These are phyloP conservation scores for Amazona vittata DNA, from an alignment of 2,113 vertebrate genomes.

Conservation along the genomic window DNA sequence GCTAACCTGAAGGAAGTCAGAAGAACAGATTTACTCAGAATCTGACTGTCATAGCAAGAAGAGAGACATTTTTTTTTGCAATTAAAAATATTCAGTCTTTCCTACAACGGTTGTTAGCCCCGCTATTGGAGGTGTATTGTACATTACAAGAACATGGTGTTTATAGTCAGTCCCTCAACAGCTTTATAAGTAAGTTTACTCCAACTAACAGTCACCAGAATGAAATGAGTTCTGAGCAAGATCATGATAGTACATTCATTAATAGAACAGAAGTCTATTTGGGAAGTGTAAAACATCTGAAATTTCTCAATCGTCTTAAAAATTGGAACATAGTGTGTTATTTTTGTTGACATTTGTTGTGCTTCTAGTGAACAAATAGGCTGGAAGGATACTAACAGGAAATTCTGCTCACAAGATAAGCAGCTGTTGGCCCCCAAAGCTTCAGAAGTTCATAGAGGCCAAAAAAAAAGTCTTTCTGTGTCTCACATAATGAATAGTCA, in stretches of 20 bases:
- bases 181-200: not conserved
- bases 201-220: not conserved
- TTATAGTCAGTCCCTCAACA: not conserved
- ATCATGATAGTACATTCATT: not conserved
- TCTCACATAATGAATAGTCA: conserved; percentile 71
- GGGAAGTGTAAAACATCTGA: conserved; percentile 28
- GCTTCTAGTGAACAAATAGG: conserved; percentile 67
- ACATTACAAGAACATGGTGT: not conserved
- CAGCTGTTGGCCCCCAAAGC: conserved; percentile 71
- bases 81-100: not conserved
- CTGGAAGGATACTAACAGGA: conserved; percentile 77
- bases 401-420: conserved; percentile 81
- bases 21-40: not conserved
- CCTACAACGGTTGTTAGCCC: not conserved
- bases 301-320: conserved; percentile 42
- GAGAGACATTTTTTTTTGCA: not conserved
- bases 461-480: conserved; percentile 32
- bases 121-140: not conserved
- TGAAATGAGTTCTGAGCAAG: not conserved
- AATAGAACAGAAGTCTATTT: not conserved
- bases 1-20: not conserved
- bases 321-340: conserved; percentile 21
- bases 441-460: conserved; percentile 68
- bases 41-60: not conserved
- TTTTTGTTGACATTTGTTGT: conserved; percentile 72